Percentiles rank a stretch among this genome's conserved stretches.
phyloP scores from a whole-genome alignment of 1,140 invertebrate species.

The Lysiphlebus fabarum region DNA sequence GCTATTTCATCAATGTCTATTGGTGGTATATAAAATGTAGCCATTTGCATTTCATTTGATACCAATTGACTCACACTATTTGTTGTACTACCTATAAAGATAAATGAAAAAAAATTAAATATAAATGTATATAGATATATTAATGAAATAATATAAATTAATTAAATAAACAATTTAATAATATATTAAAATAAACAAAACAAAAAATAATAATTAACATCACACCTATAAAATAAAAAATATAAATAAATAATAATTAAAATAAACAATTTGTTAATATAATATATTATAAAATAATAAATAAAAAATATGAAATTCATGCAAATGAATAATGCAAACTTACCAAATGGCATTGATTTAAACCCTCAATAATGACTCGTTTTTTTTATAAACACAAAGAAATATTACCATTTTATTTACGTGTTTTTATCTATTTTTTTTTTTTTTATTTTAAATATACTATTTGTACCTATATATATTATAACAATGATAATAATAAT shows the following conservation, averaged over 20 bases:
- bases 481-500: neutral
- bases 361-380: slow-evolving; percentile 48
- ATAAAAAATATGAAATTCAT: slow-evolving; percentile 35
- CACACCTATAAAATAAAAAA: slow-evolving; percentile 13
- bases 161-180: slow-evolving; percentile 12
- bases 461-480: no score
- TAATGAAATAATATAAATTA: slow-evolving; percentile 16
- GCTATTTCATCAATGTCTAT: slow-evolving; percentile 52
- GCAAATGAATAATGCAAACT: slow-evolving; percentile 36
- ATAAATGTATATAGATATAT: no score
- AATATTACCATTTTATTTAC: slow-evolving; percentile 37
- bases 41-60: slow-evolving; percentile 62
- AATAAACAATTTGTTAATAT: slow-evolving; percentile 17
- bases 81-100: slow-evolving; percentile 61
- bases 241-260: neutral
- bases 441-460: neutral
- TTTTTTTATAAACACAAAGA: slow-evolving; percentile 45
- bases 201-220: neutral
- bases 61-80: slow-evolving; percentile 65
- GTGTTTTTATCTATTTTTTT: slow-evolving; percentile 16
- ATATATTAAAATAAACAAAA: neutral
- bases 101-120: no score
- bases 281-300: slow-evolving; percentile 25
- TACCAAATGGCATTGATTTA: slow-evolving; percentile 42
- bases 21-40: slow-evolving; percentile 54